Base-by-base conservation (phyloP, 2,113 vertebrate species). In the Struthidea cinerea region DNA sequence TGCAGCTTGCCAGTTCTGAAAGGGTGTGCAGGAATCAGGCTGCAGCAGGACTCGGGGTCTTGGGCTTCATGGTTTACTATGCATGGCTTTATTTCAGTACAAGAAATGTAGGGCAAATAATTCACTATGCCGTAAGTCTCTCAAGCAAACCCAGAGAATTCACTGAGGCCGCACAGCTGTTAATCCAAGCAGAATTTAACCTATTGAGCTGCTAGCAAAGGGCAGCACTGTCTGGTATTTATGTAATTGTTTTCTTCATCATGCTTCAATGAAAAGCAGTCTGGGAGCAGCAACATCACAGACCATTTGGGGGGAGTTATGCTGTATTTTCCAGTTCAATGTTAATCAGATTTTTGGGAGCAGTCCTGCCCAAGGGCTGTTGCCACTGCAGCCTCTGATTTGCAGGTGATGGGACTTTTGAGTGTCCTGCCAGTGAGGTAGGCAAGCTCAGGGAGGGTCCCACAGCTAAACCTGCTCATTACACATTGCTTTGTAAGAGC, bases 111-210 rank as follows among this genome's bases (percentile, higher is more conserved):
- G 68, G 75, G 44, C 55, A 96, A 86, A 78, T 68, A 84, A 92
- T 86, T 86, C 76, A n/a, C 39, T 60, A 50, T 59, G 87, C 68
- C 5, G 0, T 74, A 73, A 71, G 78, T 30, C 24, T 42, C 57
- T 65, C 78, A 9, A 47, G 71, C 59, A 90, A 90, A 67, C n/a
- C 46, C 59, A 23, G 30, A 56, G 63, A 93, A 74, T 73, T 90
- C 82, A 88, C 20, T 26, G 71, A 90, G 82, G 70, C 71, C 16
- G 16, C 75, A 90, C 59, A 63, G 55, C 32, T 80, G 63, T 83
- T 93, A 95, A 85, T 83, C 65, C 61, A 87, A 82, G 91, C 87
- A 96, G 95, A 94, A 89, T 93, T 87, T 53, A 90, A 91, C 91
- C 90, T 82, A 56, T n/a, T 7, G 10, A 88, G 57, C 59, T 67